Evolutionary conservation across 2,797 vertebrate genomes (phyloP), one percentile per base, ranked within the genome.

Genomic region (Lacerta viridis): DNA sequence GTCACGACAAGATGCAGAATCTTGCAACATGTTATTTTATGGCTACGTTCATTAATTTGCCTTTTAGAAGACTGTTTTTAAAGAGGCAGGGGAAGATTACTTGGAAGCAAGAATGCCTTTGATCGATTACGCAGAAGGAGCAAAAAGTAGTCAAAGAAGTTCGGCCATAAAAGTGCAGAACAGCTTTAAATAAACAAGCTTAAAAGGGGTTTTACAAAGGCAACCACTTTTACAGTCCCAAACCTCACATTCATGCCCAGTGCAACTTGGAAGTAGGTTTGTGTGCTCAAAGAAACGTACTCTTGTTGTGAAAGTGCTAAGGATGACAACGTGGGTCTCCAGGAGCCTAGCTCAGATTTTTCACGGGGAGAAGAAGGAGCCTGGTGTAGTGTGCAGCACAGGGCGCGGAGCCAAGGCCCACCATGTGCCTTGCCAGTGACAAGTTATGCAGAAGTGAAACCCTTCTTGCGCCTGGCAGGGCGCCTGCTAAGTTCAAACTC

Each of bases 361-460:
- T 27, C 76, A 78, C 5, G 1, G 1, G 74, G 64, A 43, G 15
- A 1, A 3, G 59, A 4, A 61, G 33, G 5, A 6, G 23, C 59
- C 25, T 41, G 36, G 36, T 61, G 41, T 82, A 64, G 5, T 74
- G 6, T 20, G 7, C 17, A 61, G 33, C 5, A 13, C 87, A 88
- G 89, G 89, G 95, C 92, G 89, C 91, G 55, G 13, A 41, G 74
- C 92, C 69, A 3, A 85, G 72, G 27, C 64, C 46, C 27, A 82
- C 43, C 17, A 11, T 10, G 25, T 18, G 61, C 17, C 18, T n/a
- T 27, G 66, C 29, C 1, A 43, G 61, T 29, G 1, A 59, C 1
- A 71, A 80, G 10, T 61, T 43, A 13, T 15, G 18, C 27, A 64
- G 68, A 80, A 66, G 33, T 72, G 20, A 87, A 90, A 76, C 46